These are phyloP conservation scores for Zaprionus bogoriensis DNA, from an alignment of 2,888 invertebrate genomes.

Conservation along the genomic window DNA sequence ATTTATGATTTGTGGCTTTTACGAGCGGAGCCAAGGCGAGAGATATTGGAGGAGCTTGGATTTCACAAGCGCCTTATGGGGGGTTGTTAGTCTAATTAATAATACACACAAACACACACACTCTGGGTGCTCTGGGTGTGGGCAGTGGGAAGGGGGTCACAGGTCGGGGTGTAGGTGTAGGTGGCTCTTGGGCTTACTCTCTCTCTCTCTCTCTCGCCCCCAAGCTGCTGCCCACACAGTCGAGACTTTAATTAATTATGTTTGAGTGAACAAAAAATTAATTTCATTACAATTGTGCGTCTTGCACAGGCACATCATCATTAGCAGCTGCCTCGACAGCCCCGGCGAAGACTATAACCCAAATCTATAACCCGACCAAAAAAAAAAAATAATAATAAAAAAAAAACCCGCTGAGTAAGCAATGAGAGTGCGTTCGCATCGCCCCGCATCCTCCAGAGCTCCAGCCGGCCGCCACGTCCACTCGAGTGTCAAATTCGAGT, in stretches of 20 bases:
- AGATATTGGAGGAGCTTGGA: constrained; percentile 24
- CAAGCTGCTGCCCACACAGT: constrained; percentile 54
- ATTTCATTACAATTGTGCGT: constrained; percentile 77
- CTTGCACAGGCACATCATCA: constrained; percentile 58
- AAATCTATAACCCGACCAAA: too few relatives aligned
- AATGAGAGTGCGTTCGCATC: constrained; percentile 45
- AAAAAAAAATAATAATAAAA: constrained; percentile 6
- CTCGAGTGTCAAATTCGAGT: constrained; percentile 73
- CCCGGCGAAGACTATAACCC: constrained; percentile 1
- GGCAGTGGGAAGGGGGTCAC: background rate
- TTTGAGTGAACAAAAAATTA: constrained; percentile 73
- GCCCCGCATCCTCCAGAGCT: constrained; percentile 60
- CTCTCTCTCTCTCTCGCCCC: too few relatives aligned
- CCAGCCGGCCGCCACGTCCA: constrained; percentile 42
- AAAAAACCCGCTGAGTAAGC: constrained; percentile 78
- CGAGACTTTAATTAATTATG: constrained; percentile 69
- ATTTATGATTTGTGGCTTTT: constrained; percentile 61
- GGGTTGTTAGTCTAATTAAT: constrained; percentile 71
- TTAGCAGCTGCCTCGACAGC: constrained; percentile 55
- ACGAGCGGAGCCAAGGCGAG: constrained; percentile 30
- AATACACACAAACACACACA: too few relatives aligned
- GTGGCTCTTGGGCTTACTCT: constrained; percentile 71
- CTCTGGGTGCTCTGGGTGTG: constrained; percentile 14
- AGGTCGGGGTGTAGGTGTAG: constrained; percentile 22
- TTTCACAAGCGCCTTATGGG: constrained; percentile 53